phyloP scores from a whole-genome alignment of 1,140 invertebrate genomes.

The Hypsibius dujardini region DNA sequence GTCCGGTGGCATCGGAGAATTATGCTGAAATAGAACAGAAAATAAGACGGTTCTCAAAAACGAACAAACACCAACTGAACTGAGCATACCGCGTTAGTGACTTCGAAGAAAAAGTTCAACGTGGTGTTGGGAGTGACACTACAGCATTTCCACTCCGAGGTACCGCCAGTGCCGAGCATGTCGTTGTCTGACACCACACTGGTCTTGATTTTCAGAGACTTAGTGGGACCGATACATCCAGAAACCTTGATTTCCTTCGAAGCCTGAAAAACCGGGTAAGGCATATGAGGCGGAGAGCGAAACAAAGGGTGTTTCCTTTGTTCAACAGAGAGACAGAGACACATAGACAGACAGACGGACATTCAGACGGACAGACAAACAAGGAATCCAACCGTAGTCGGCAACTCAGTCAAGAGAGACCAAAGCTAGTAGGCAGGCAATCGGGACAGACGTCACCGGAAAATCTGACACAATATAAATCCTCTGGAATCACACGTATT shows the following conservation, averaged over 20 bases:
- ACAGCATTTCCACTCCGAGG: conserved; percentile 96
- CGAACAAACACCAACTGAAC: conserved; percentile 1
- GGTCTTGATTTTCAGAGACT: conserved; percentile 73
- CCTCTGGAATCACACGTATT: too few relatives aligned
- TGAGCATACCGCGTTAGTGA: conserved; percentile 57
- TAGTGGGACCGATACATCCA: conserved; percentile 88
- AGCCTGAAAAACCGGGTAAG: conserved; percentile 36
- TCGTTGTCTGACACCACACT: conserved; percentile 83
- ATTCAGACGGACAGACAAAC: too few relatives aligned
- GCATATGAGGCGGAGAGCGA: background rate
- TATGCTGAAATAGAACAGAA: conserved; percentile 45
- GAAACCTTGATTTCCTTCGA: conserved; percentile 50
- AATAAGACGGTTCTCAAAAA: background rate
- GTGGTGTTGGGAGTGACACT: conserved; percentile 78
- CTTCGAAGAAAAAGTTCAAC: conserved; percentile 85
- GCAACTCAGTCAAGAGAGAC: too few relatives aligned
- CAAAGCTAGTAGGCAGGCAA: too few relatives aligned
- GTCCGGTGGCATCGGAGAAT: conserved; percentile 81
- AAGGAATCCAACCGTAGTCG: too few relatives aligned
- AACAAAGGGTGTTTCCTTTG: too few relatives aligned
- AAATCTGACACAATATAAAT: too few relatives aligned
- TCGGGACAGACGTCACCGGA: too few relatives aligned
- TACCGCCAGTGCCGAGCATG: conserved; percentile 77
- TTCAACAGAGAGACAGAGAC: too few relatives aligned
- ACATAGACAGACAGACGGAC: too few relatives aligned